phyloP scores from a whole-genome alignment of 2,113 vertebrate genomes.

The Marmota flaviventris region DNA sequence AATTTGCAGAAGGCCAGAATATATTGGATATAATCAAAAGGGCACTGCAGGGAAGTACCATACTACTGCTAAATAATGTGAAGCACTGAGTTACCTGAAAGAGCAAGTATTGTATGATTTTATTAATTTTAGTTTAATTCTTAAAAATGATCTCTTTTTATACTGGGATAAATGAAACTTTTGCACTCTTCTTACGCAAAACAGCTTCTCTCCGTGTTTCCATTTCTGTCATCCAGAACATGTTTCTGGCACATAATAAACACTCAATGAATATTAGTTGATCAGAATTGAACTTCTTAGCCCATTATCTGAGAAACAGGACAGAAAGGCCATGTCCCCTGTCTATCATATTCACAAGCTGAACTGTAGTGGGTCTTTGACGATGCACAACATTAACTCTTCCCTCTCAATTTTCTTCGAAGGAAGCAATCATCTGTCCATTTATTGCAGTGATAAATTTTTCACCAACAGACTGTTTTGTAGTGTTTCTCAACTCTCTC shows the following conservation, averaged over 20 bases:
- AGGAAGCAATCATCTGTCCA: not conserved
- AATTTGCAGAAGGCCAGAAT: not conserved
- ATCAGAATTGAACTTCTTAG: not conserved
- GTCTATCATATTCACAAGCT: not conserved
- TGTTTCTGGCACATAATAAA: not conserved
- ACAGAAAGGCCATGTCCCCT: not conserved
- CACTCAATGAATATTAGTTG: not conserved
- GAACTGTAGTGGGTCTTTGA: not conserved
- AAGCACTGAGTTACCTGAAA: not conserved
- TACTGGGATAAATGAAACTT: not conserved
- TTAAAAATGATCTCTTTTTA: not conserved
- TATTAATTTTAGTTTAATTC: not conserved
- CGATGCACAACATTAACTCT: not conserved
- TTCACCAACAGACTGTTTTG: not conserved
- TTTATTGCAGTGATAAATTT: not conserved
- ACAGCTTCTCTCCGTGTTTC: not conserved
- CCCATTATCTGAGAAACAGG: not conserved
- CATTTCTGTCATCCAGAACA: not conserved
- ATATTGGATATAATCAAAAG: conserved; percentile 11
- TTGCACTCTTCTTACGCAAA: not conserved
- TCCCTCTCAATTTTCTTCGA: not conserved
- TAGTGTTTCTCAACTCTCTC: not conserved
- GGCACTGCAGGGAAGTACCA: not conserved
- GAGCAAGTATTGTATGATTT: not conserved
- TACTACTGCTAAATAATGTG: not conserved